phyloP scores from a whole-genome alignment of 2,113 vertebrate species.

The Lampris megalopsis region DNA sequence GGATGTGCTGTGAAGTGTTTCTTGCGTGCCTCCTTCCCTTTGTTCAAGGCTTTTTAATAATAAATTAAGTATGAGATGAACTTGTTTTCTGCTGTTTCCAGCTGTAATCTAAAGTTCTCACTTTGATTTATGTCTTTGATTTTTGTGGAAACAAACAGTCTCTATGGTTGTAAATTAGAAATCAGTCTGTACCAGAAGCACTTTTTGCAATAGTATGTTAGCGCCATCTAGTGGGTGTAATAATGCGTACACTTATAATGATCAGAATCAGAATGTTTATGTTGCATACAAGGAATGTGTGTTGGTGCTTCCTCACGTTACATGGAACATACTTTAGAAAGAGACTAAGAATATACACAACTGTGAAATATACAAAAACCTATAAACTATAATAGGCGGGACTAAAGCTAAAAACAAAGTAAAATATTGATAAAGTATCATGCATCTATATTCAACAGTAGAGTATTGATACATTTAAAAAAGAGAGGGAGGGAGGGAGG shows the following conservation, averaged over 20 bases:
- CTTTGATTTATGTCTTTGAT: conserved; percentile 14
- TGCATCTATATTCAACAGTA: too few species aligned
- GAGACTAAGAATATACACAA: too few species aligned
- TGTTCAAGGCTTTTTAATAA: conserved; percentile 18
- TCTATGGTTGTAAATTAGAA: not conserved
- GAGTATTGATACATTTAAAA: too few species aligned
- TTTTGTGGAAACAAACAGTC: conserved; percentile 30
- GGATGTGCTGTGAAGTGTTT: not conserved
- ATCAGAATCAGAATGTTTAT: not conserved
- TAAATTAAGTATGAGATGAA: conserved; percentile 8
- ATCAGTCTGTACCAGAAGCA: conserved; percentile 7
- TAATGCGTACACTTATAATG: not conserved
- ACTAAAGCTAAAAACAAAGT: too few species aligned
- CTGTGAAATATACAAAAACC: too few species aligned
- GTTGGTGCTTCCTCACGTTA: too few species aligned
- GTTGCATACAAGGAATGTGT: too few species aligned
- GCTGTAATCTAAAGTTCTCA: not conserved
- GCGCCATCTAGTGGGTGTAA: conserved; percentile 69
- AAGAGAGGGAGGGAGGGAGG: too few species aligned
- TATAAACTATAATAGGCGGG: too few species aligned
- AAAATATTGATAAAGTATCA: too few species aligned
- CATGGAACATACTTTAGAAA: too few species aligned
- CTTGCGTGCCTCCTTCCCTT: not conserved
- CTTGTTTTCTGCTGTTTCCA: conserved; percentile 7
- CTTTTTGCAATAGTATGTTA: conserved; percentile 9